phyloP scores from a whole-genome alignment of 2,113 vertebrate species.

The Ancistrus triradiatus region DNA sequence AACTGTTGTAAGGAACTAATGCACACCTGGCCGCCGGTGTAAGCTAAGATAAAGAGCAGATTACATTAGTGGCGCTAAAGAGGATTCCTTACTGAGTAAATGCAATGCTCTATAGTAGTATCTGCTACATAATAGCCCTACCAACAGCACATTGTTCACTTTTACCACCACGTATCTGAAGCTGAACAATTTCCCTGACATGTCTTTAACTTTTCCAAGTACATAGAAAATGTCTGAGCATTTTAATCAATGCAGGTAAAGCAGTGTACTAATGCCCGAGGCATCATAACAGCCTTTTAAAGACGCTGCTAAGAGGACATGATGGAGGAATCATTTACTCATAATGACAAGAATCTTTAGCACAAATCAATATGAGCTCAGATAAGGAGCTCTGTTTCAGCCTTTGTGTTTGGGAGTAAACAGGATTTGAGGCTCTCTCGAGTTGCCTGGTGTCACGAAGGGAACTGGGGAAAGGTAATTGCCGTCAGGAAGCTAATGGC shows the following conservation, averaged over 20 bases:
- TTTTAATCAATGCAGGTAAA: conserved; percentile 28
- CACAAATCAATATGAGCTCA: conserved; percentile 56
- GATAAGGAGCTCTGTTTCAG: conserved; percentile 46
- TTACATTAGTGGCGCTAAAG: too few species aligned
- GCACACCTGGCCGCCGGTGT: too few species aligned
- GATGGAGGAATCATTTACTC: conserved; percentile 48
- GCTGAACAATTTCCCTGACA: not conserved
- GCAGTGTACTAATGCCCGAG: conserved; percentile 27
- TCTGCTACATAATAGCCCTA: too few species aligned
- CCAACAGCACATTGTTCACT: too few species aligned
- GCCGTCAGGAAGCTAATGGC: conserved; percentile 59
- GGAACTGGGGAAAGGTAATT: conserved; percentile 62
- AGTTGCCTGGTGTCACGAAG: conserved; percentile 59
- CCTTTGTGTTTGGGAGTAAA: conserved; percentile 44
- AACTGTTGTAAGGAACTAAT: too few species aligned
- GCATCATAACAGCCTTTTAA: conserved; percentile 38
- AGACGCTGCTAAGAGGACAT: conserved; percentile 35
- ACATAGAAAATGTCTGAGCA: conserved; percentile 5
- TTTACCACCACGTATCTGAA: not conserved
- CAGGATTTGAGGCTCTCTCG: conserved; percentile 29
- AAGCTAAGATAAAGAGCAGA: too few species aligned
- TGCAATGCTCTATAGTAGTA: too few species aligned
- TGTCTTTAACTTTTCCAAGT: not conserved
- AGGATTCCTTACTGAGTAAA: too few species aligned
- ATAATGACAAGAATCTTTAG: conserved; percentile 43